Evolutionary conservation across 2,113 vertebrate species (phyloP).

Genomic region (Chaetura pelagica): DNA sequence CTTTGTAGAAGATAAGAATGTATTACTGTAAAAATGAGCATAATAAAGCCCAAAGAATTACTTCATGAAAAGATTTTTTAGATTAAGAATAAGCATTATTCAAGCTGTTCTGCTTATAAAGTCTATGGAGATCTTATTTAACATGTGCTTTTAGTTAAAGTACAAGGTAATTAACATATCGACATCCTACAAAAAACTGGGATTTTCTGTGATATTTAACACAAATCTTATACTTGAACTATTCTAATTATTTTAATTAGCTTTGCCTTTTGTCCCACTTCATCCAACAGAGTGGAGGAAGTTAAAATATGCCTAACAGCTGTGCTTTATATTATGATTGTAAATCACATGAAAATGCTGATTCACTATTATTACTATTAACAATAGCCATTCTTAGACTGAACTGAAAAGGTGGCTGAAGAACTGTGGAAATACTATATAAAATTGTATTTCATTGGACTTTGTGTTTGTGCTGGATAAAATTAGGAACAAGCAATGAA

Average conservation of each 20-base stretch:
- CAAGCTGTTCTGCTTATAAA: neutral
- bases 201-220: conserved; percentile 29
- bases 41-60: neutral
- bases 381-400: neutral
- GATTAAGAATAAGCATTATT: neutral
- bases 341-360: neutral
- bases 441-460: neutral
- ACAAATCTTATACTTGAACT: conserved; percentile 6
- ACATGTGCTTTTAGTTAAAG: neutral
- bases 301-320: neutral
- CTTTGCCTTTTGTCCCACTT: conserved; percentile 4
- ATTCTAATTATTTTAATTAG: conserved; percentile 43
- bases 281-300: neutral
- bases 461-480: neutral
- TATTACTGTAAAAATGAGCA: neutral
- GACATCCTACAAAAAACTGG: neutral
- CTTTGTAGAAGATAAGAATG: neutral
- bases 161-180: conserved; percentile 8
- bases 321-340: neutral
- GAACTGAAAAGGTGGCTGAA: neutral
- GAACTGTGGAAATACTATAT: neutral
- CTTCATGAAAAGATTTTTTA: neutral
- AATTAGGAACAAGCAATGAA: neutral
- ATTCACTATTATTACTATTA: neutral
- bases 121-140: neutral